Conservation (phyloP, 2,888 invertebrate species). For the Serripes groenlandicus region DNA sequence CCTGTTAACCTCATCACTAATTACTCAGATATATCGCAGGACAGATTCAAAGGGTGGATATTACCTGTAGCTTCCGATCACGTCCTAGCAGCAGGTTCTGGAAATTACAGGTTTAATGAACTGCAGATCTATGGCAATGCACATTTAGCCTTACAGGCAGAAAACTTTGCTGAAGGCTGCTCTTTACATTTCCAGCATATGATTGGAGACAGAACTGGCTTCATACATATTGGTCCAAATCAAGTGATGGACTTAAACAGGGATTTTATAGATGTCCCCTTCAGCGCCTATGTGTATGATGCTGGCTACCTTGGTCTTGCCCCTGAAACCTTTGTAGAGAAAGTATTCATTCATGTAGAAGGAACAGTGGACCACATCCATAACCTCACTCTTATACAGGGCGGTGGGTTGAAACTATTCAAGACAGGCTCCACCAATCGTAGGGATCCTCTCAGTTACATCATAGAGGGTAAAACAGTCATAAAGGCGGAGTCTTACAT, state of each 20-base stretch:
- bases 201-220: constrained; percentile 80
- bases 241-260: constrained; percentile 77
- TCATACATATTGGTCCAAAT: constrained; percentile 77
- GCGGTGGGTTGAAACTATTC: constrained; percentile 72
- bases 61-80: constrained; percentile 72
- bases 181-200: constrained; percentile 75
- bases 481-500: constrained; percentile 77
- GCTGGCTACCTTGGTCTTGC: constrained; percentile 79
- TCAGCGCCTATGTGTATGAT: constrained; percentile 77
- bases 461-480: constrained; percentile 73
- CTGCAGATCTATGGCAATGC: constrained; percentile 79
- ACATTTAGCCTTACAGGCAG: constrained; percentile 77
- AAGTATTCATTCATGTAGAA: constrained; percentile 76
- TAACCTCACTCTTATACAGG: constrained; percentile 78
- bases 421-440: constrained; percentile 77
- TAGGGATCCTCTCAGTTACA: constrained; percentile 65
- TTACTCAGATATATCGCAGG: constrained; percentile 71
- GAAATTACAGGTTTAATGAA: constrained; percentile 75
- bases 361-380: constrained; percentile 77
- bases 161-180: constrained; percentile 66
- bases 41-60: constrained; percentile 81
- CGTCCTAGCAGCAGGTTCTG: constrained; percentile 67
- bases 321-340: constrained; percentile 75
- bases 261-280: constrained; percentile 76
- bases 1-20: constrained; percentile 62